These are phyloP conservation scores for Mustela nigripes DNA, from an alignment of 2,113 vertebrate genomes.

Conservation along the genomic window DNA sequence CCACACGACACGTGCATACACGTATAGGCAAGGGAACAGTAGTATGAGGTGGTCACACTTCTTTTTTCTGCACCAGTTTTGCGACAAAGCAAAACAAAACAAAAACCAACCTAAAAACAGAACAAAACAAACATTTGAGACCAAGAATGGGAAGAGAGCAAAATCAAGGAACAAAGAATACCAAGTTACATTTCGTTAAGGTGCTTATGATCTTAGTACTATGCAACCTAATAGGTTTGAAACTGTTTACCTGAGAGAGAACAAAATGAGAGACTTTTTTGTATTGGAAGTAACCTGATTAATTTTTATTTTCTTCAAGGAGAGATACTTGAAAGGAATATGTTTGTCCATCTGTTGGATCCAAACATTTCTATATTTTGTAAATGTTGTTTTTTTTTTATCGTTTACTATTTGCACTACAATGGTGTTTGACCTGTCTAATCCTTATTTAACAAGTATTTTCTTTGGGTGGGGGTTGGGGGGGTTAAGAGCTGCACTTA, in stretches of 20 bases:
- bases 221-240: conserved; percentile 98
- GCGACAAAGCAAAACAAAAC: conserved; percentile 73
- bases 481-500: conserved; percentile 93
- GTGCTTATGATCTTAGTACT: conserved; percentile 97
- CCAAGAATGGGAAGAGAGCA: conserved; percentile 84
- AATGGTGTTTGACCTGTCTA: conserved; percentile 94
- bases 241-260: conserved; percentile 94
- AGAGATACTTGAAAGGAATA: conserved; percentile 99
- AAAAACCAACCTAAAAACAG: conserved; percentile 68
- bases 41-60: conserved; percentile 86
- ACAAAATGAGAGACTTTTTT: conserved; percentile 91
- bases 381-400: conserved; percentile 89
- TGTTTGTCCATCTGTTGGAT: conserved; percentile 98
- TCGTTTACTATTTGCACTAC: conserved; percentile 99
- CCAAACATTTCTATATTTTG: conserved; percentile 98
- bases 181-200: conserved; percentile 92
- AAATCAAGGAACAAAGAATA: conserved; percentile 87
- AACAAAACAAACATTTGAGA: conserved; percentile 77
- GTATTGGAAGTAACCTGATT: conserved; percentile 91
- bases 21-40: conserved; percentile 78
- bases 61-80: conserved; percentile 89
- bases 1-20: conserved; percentile 47
- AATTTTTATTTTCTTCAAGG: conserved; percentile 91
- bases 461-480: conserved; percentile 90
- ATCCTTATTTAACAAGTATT: conserved; percentile 95